Base-by-base conservation (phyloP, 2,113 vertebrate species). In the Thalassarche chlororhynchos region DNA sequence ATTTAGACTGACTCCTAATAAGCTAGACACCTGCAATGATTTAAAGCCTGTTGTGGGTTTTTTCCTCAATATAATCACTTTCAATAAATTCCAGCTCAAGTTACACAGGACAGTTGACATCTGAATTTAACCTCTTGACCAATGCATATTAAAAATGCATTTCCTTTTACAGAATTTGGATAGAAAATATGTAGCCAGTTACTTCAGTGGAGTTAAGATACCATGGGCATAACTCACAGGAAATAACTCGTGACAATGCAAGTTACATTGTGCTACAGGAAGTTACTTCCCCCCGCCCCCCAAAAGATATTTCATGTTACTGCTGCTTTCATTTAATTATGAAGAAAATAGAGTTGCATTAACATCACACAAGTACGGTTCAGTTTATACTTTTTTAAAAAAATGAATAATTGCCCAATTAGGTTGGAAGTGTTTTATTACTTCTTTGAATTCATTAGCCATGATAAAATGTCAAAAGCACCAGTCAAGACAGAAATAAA, bases 401-500 rank as follows among this genome's bases (percentile, higher is more conserved):
- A 94, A 95, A 88, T 6, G 61, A 97, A 47, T 84, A 96, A 97
- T 88, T 95, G 92, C 89, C 90, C 97, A 93, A 93, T 96, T 82
- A 91, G 71, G 76, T 95, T 98, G 97, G 95, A 97, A 97, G 96
- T 97, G 91, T 97, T 98, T 98, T 98, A 98, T 98, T 98, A 97
- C 96, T 94, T 96, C 97, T 97, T 95, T 95, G 96, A 98, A 98
- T 96, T 95, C 92, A 96, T 97, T 96, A 98, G 97, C 97, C 93
- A 90, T 96, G 94, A 97, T 96, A 97, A 97, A 97, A 98, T 97
- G 94, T 95, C 94, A 71, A 98, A 98, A 97, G 96, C 96, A 96
- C 97, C 97, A 44, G 96, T 98, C 96, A 97, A 98, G 96, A 97
- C 98, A 98, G 97, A 98, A 98, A 98, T 98, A 98, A 98, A 98